phyloP scores from a whole-genome alignment of 1,140 invertebrate genomes.

The Idris sp. region DNA sequence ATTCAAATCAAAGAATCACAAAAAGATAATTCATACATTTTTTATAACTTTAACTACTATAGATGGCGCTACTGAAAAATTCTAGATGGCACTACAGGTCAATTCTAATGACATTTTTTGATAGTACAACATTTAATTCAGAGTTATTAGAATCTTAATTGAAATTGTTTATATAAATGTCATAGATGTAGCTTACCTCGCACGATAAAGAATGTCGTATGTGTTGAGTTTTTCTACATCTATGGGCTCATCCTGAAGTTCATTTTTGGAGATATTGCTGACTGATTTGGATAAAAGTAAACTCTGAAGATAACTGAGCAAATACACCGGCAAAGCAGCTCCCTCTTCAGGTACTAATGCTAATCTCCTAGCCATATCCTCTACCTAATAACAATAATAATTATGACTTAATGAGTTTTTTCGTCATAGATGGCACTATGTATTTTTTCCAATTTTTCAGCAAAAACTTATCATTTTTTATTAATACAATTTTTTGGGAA shows the following conservation, averaged over 20 bases:
- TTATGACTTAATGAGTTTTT: too few relatives aligned
- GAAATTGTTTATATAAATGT: too few relatives aligned
- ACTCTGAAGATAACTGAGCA: constrained; percentile 93
- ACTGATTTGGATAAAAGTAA: constrained; percentile 83
- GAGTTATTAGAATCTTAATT: too few relatives aligned
- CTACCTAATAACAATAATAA: constrained; percentile 79
- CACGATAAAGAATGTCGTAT: constrained; percentile 91
- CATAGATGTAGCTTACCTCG: constrained; percentile 80
- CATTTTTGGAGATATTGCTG: constrained; percentile 83
- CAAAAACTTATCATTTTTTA: too few relatives aligned
- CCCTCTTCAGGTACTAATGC: constrained; percentile 90
- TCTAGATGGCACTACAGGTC: too few relatives aligned
- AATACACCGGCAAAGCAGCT: constrained; percentile 88
- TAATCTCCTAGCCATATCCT: constrained; percentile 84
- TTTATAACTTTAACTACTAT: background rate
- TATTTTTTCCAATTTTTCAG: background rate
- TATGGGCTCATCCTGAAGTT: constrained; percentile 84
- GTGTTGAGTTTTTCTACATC: constrained; percentile 87
- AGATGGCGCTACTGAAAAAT: too few relatives aligned
- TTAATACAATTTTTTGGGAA: too few relatives aligned
- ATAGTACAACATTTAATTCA: too few relatives aligned
- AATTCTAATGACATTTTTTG: too few relatives aligned
- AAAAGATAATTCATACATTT: too few relatives aligned
- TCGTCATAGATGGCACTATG: too few relatives aligned
- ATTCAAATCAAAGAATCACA: too few relatives aligned